These are phyloP conservation scores for Luffia ferchaultella DNA, from an alignment of 2,888 invertebrate species.

Conservation along the genomic window DNA sequence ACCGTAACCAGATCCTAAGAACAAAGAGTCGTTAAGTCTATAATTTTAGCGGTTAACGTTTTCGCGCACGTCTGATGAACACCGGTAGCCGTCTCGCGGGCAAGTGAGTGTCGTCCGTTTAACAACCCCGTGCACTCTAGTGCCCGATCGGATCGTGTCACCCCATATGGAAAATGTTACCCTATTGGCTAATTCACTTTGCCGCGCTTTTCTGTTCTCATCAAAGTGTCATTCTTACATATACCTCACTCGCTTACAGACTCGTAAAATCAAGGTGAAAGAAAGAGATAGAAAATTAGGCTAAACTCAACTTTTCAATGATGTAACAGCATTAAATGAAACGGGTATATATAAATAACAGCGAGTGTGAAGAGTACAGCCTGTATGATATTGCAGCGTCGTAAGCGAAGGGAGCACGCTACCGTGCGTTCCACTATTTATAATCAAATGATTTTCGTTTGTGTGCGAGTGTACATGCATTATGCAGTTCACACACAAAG, in stretches of 20 bases:
- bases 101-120: slow-evolving; percentile 56
- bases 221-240: slow-evolving; percentile 22
- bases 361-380: too few relatives aligned
- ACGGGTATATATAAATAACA: too few relatives aligned
- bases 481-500: slow-evolving; percentile 53
- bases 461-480: slow-evolving; percentile 53
- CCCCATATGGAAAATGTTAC: slow-evolving; percentile 40
- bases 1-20: slow-evolving; percentile 20
- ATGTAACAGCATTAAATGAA: too few relatives aligned
- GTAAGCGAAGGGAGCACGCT: slow-evolving; percentile 63
- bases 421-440: slow-evolving; percentile 65
- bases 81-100: slow-evolving; percentile 42
- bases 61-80: slow-evolving; percentile 18
- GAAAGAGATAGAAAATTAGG: slow-evolving; percentile 10
- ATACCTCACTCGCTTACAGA: slow-evolving; percentile 17
- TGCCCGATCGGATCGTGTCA: slow-evolving; percentile 58
- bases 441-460: slow-evolving; percentile 48
- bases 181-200: slow-evolving; percentile 48
- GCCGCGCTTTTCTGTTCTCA: slow-evolving; percentile 56
- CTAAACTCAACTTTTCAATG: slow-evolving; percentile 37
- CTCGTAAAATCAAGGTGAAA: slow-evolving; percentile 35
- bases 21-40: slow-evolving; percentile 55
- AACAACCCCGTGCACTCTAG: slow-evolving; percentile 52
- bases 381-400: too few relatives aligned
- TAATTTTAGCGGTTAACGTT: slow-evolving; percentile 14